Evolutionary conservation across 2,797 vertebrate genomes (phyloP).

Genomic region (Alosa sapidissima): DNA sequence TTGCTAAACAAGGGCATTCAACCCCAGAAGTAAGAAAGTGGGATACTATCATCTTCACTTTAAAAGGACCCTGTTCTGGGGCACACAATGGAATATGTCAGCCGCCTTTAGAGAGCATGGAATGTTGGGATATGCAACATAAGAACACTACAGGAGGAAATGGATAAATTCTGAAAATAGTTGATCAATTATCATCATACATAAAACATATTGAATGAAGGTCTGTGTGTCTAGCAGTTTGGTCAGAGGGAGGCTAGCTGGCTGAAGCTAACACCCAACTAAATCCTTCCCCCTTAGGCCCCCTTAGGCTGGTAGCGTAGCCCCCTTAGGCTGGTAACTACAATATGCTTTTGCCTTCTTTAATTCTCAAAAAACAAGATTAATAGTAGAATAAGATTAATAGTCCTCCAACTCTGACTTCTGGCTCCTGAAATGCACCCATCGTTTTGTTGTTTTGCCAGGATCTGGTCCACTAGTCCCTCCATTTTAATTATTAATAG

Average conservation of each 20-base stretch:
- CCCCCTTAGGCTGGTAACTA: background rate
- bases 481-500: slow-evolving; percentile 12
- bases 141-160: too few species aligned
- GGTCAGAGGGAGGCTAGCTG: background rate
- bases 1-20: background rate
- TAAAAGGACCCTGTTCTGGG: background rate
- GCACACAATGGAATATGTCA: background rate
- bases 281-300: background rate
- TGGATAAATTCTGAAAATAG: too few species aligned
- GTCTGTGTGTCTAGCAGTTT: background rate
- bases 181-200: background rate
- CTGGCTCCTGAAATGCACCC: slow-evolving; percentile 10
- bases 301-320: too few species aligned
- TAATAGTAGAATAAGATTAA: background rate
- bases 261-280: background rate
- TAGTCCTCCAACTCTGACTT: background rate
- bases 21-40: background rate
- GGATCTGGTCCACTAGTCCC: background rate
- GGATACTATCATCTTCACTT: background rate
- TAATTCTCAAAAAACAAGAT: background rate
- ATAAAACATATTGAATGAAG: background rate
- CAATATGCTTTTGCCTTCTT: background rate
- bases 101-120: background rate
- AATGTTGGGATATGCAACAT: background rate
- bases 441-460: slow-evolving; percentile 13